phyloP scores from a whole-genome alignment of 2,797 vertebrate species.

The Crax fasciolata region DNA sequence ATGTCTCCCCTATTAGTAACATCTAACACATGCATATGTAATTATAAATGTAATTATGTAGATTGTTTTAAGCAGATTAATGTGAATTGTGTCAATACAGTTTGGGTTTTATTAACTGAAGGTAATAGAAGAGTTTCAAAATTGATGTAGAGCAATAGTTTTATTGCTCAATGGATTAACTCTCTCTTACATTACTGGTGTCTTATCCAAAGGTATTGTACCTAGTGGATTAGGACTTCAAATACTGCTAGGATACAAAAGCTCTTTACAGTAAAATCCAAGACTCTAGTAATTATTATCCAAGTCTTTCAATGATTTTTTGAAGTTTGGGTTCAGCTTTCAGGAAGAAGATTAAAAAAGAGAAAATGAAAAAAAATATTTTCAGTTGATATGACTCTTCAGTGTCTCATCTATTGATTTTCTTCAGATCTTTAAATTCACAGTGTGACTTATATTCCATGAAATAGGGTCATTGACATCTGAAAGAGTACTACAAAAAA shows the following conservation, averaged over 20 bases:
- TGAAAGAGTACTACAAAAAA: constrained; percentile 79
- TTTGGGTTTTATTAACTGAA: constrained; percentile 60
- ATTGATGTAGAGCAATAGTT: constrained; percentile 28
- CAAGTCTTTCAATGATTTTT: constrained; percentile 74
- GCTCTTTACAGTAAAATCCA: constrained; percentile 72
- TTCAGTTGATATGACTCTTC: constrained; percentile 64
- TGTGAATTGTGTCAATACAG: constrained; percentile 38
- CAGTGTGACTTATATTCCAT: constrained; percentile 81
- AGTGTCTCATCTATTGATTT: constrained; percentile 78
- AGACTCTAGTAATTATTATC: constrained; percentile 78
- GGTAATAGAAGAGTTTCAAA: constrained; percentile 35
- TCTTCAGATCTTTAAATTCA: constrained; percentile 79
- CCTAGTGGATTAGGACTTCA: constrained; percentile 81
- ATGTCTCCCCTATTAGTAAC: neutral
- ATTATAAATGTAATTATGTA: constrained; percentile 62
- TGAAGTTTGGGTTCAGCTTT: constrained; percentile 73
- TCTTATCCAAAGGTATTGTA: constrained; percentile 64
- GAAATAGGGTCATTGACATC: constrained; percentile 81
- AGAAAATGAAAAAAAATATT: constrained; percentile 29
- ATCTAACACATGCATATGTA: neutral
- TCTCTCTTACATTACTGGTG: constrained; percentile 29
- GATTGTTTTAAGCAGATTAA: constrained; percentile 44
- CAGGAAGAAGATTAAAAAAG: constrained; percentile 64
- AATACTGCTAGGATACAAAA: constrained; percentile 74
- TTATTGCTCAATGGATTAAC: constrained; percentile 63